A percentile compares a stretch with the other conserved stretches of the same genome.
Evolutionary conservation across 2,113 vertebrate species (phyloP).

Genomic region (Plestiodon gilberti): DNA sequence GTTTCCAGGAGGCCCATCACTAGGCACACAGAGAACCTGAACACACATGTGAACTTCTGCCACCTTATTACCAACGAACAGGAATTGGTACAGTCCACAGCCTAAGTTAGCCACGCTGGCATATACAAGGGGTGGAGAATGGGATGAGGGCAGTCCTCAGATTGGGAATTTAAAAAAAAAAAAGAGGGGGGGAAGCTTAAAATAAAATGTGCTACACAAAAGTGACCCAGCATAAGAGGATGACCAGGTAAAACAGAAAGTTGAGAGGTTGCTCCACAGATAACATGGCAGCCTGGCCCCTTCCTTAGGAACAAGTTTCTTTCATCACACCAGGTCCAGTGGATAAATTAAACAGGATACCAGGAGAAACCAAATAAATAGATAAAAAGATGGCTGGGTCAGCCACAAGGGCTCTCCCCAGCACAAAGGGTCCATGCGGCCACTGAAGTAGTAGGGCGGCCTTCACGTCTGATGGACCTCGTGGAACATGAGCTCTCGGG

Average conservation of each 20-base stretch:
- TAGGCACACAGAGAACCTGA: neutral
- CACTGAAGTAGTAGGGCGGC: neutral
- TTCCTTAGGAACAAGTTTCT: constrained; percentile 9
- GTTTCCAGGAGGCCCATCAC: neutral
- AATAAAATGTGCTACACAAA: neutral
- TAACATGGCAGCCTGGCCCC: constrained; percentile 1
- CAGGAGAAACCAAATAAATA: constrained; percentile 73
- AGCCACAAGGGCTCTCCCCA: neutral
- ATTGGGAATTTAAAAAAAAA: neutral
- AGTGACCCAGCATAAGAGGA: neutral
- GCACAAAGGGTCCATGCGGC: constrained; percentile 25
- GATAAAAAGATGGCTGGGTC: neutral
- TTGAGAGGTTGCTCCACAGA: neutral
- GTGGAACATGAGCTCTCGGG: constrained; percentile 93
- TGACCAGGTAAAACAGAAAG: neutral
- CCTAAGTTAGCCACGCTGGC: neutral
- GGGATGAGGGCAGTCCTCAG: neutral
- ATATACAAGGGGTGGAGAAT: neutral
- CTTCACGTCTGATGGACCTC: constrained; percentile 92
- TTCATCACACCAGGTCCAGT: constrained; percentile 32
- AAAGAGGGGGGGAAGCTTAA: neutral
- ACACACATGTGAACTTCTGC: neutral
- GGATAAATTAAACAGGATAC: constrained; percentile 37
- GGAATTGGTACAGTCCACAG: constrained; percentile 1
- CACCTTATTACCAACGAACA: neutral